Conservation (phyloP, 2,888 invertebrate species). For the Diaprepes abbreviatus region DNA sequence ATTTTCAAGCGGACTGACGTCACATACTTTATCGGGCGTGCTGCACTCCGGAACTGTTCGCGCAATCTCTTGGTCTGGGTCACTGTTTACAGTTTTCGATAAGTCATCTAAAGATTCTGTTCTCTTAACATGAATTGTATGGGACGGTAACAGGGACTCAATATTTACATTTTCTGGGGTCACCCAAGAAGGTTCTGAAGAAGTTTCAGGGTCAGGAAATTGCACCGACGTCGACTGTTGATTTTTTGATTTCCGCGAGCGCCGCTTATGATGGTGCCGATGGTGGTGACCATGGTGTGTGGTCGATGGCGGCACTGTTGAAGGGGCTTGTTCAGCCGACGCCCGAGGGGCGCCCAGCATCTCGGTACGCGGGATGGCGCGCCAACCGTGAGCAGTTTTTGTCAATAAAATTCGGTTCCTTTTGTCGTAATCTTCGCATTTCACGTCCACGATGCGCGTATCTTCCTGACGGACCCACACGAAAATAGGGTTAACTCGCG, state of each 20-base stretch:
- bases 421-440: constrained; percentile 90
- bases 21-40: constrained; percentile 64
- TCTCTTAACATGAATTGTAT: constrained; percentile 72
- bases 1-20: constrained; percentile 72
- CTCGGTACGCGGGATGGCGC: constrained; percentile 85
- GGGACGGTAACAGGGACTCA: constrained; percentile 75
- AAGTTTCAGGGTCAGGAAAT: constrained; percentile 57
- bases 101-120: constrained; percentile 42
- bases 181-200: constrained; percentile 48
- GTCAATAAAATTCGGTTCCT: constrained; percentile 86
- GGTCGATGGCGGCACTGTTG: constrained; percentile 53
- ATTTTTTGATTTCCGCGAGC: constrained; percentile 59
- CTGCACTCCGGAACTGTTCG: constrained; percentile 54
- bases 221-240: constrained; percentile 65
- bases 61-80: constrained; percentile 57
- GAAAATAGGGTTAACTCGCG: constrained; percentile 86
- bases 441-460: constrained; percentile 85
- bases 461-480: constrained; percentile 87
- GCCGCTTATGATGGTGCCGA: constrained; percentile 57
- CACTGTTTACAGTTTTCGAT: constrained; percentile 63
- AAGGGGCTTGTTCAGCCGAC: constrained; percentile 61
- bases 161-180: constrained; percentile 66
- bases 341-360: constrained; percentile 70
- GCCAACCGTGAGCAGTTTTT: constrained; percentile 86
- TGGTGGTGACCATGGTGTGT: constrained; percentile 56